These are phyloP conservation scores for Coregonus sp. DNA, from an alignment of 2,797 vertebrate species.

Conservation along the genomic window DNA sequence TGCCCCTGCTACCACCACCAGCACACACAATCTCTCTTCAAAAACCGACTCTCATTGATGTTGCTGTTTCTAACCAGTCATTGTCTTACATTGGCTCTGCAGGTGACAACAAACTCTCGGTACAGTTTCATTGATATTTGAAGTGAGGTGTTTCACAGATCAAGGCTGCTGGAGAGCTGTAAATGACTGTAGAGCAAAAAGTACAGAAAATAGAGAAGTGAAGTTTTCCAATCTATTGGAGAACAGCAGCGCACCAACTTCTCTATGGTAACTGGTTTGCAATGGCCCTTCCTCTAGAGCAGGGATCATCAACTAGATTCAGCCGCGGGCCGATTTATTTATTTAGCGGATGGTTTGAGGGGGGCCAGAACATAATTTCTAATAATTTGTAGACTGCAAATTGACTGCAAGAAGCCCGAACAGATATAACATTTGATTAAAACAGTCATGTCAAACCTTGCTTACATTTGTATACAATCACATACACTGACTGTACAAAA, in stretches of 20 bases:
- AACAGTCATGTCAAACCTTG: too few species aligned
- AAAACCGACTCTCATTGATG: neutral
- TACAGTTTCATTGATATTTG: neutral
- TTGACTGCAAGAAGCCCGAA: too few species aligned
- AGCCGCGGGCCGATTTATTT: too few species aligned
- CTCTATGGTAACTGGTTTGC: too few species aligned
- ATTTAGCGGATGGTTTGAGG: too few species aligned
- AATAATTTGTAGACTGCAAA: too few species aligned
- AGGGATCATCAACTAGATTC: too few species aligned
- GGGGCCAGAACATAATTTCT: too few species aligned
- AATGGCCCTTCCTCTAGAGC: neutral
- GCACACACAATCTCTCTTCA: neutral
- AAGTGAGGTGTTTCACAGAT: neutral
- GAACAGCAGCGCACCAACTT: neutral
- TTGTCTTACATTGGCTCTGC: neutral
- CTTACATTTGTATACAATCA: too few species aligned
- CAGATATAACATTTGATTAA: too few species aligned
- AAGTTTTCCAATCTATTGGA: neutral
- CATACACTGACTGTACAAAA: too few species aligned
- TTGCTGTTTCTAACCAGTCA: neutral
- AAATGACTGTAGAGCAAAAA: neutral
- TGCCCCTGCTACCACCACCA: neutral
- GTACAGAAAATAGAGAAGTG: neutral
- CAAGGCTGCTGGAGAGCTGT: neutral
- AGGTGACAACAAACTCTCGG: conserved; percentile 4